A percentile compares a stretch with the other conserved stretches of the same genome.
Conservation (phyloP, 2,113 vertebrate genomes). For the Anseranas semipalmata region DNA sequence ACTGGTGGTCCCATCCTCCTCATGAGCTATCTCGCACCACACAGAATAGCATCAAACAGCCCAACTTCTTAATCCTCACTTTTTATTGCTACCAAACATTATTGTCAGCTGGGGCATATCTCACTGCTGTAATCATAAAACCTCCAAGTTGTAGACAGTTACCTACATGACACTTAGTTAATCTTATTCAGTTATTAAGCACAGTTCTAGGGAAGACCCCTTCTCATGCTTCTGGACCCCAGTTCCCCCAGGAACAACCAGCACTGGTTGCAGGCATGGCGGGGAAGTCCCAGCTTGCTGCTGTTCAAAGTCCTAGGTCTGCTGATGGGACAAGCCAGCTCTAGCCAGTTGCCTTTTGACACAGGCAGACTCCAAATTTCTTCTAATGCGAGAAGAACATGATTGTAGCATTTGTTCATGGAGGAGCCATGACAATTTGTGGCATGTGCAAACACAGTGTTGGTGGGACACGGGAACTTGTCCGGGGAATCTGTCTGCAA, state of each 20-base stretch:
- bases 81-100: not conserved
- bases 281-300: not conserved
- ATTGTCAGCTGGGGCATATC: not conserved
- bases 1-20: too few species aligned
- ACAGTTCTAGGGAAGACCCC: not conserved
- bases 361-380: not conserved
- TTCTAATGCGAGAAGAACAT: not conserved
- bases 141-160: not conserved
- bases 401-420: not conserved
- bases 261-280: not conserved
- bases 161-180: not conserved
- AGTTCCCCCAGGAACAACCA: fast-evolving
- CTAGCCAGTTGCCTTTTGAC: not conserved
- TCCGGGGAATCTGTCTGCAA: not conserved
- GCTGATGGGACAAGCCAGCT: not conserved
- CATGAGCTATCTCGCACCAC: too few species aligned
- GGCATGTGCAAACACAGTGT: fast-evolving
- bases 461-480: not conserved
- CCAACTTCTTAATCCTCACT: not conserved
- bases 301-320: not conserved
- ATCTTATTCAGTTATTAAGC: not conserved
- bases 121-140: not conserved
- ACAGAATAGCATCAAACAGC: not conserved
- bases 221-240: not conserved
- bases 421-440: not conserved